phyloP scores from a whole-genome alignment of 2,113 vertebrate species.

The Callochromis pleurospilus region DNA sequence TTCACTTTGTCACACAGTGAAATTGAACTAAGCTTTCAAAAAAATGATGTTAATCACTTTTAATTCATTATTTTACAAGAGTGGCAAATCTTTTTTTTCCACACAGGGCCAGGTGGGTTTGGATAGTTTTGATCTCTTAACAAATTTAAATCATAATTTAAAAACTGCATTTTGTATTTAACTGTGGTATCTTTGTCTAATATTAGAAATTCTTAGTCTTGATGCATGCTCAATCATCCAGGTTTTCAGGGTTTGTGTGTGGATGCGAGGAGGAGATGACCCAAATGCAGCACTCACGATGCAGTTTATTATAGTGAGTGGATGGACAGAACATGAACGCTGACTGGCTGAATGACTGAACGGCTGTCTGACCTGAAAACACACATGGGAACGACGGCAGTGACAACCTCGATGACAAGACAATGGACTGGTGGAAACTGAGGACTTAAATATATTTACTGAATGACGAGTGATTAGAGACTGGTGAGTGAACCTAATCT shows the following conservation, averaged over 20 bases:
- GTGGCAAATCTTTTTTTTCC: neutral
- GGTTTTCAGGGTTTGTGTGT: neutral
- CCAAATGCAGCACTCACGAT: neutral
- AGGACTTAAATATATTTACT: neutral
- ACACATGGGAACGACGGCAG: neutral
- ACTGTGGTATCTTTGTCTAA: neutral
- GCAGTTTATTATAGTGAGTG: neutral
- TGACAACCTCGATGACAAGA: neutral
- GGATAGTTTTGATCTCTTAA: neutral
- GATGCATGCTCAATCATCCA: neutral
- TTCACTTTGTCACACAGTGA: neutral
- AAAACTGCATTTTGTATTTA: neutral
- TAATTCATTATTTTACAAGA: neutral
- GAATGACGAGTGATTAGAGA: neutral
- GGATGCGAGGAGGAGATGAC: neutral
- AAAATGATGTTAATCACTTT: neutral
- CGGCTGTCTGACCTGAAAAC: neutral
- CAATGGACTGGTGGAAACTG: neutral
- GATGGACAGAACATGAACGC: neutral
- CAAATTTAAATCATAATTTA: neutral
- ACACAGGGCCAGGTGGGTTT: neutral
- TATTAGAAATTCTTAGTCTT: neutral
- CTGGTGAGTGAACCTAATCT: neutral
- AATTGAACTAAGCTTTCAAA: neutral
- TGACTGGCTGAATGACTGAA: neutral